Conservation (phyloP, 2,888 invertebrate species). For the Dysmachus trigonus region DNA sequence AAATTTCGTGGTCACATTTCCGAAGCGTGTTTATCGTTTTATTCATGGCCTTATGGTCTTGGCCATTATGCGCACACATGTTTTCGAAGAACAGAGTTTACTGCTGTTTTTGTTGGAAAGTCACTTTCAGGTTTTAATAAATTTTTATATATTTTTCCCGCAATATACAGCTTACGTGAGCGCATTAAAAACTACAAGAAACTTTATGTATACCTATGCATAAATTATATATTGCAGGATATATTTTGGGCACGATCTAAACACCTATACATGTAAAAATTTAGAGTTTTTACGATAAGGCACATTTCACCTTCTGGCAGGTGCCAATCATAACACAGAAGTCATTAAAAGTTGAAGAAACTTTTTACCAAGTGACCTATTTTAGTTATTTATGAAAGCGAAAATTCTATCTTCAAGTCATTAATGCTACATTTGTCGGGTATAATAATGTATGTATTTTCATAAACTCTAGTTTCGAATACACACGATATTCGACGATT, state of each 20-base stretch:
- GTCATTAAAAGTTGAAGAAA: not conserved
- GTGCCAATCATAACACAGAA: not conserved
- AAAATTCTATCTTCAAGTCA: not conserved
- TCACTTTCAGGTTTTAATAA: not conserved
- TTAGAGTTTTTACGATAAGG: not conserved
- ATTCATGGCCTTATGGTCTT: not conserved
- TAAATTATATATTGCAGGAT: not conserved
- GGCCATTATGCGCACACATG: not conserved
- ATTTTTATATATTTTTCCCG: not conserved
- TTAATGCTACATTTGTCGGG: not conserved
- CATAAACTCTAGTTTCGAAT: not conserved
- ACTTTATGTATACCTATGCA: not conserved
- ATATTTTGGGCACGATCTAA: not conserved
- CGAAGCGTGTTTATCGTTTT: not conserved
- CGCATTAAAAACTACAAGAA: not conserved
- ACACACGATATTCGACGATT: not conserved
- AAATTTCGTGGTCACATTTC: not conserved
- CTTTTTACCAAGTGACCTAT: not conserved
- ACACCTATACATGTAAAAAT: not conserved
- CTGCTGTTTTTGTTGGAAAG: not conserved
- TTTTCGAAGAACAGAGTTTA: not conserved
- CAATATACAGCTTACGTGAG: not conserved
- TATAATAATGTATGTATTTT: not conserved
- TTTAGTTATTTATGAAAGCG: not conserved
- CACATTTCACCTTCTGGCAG: not conserved